Evolutionary conservation across 2,113 vertebrate species (phyloP).

Genomic region (Regulus satrapa): DNA sequence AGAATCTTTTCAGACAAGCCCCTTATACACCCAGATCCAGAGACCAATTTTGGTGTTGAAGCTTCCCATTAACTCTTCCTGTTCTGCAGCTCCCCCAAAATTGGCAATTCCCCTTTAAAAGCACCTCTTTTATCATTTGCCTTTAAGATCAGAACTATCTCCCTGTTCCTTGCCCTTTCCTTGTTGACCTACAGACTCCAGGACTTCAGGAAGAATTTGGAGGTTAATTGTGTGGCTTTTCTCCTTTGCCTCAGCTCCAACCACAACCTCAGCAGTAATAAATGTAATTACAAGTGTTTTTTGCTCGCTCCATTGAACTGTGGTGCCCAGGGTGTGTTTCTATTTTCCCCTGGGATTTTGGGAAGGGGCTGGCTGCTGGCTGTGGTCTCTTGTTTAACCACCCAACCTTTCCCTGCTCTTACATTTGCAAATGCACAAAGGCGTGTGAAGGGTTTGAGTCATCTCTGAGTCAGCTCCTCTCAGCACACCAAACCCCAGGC

Average conservation of each 20-base stretch:
- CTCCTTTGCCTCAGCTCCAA: neutral
- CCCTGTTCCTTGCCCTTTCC: too few relatives aligned
- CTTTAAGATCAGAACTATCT: neutral
- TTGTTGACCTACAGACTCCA: accelerated
- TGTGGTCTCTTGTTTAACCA: neutral
- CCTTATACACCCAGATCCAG: neutral
- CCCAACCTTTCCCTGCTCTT: neutral
- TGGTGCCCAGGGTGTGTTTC: neutral
- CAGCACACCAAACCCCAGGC: neutral
- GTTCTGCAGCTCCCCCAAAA: neutral
- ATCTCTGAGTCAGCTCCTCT: neutral
- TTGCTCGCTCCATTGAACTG: neutral
- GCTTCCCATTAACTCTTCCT: neutral
- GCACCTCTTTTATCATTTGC: neutral
- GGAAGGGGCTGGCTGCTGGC: neutral
- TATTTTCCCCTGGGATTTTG: neutral
- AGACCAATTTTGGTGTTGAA: neutral
- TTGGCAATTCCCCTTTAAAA: neutral
- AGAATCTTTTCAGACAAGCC: neutral
- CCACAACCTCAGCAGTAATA: neutral
- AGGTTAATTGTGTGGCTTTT: neutral
- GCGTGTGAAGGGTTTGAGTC: neutral
- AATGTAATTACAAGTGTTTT: neutral
- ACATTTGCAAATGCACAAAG: neutral
- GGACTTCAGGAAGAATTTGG: neutral